Evolutionary conservation across 2,888 invertebrate genomes (phyloP).

Genomic region (Tipula vernalis): DNA sequence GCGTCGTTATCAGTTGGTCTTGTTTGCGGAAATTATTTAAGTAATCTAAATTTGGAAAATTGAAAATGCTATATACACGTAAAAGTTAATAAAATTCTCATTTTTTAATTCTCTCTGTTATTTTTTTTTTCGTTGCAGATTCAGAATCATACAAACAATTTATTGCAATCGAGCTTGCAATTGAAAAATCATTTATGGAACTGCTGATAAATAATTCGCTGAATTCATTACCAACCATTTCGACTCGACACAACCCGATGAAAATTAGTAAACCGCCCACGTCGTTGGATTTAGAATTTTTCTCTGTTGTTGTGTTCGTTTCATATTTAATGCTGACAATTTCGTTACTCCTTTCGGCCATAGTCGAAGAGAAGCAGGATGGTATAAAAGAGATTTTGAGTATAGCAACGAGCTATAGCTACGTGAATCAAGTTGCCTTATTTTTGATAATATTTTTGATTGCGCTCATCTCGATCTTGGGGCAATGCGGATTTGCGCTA

Average conservation of each 20-base stretch:
- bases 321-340: background rate
- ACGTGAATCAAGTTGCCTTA: slow-evolving; percentile 30
- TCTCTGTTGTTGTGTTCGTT: background rate
- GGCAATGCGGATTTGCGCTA: slow-evolving; percentile 17
- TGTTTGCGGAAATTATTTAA: no score
- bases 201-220: background rate
- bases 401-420: slow-evolving; percentile 30
- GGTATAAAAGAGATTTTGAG: slow-evolving; percentile 37
- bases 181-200: background rate
- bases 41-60: no score
- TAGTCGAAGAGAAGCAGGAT: slow-evolving; percentile 46
- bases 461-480: slow-evolving; percentile 21
- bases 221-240: background rate
- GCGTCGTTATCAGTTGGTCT: background rate
- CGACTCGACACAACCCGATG: background rate
- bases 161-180: background rate
- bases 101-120: background rate
- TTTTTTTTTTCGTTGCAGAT: background rate
- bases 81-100: no score
- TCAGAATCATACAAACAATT: background rate
- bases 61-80: no score
- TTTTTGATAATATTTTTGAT: slow-evolving; percentile 26
- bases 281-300: background rate
- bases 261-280: background rate
- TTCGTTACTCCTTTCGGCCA: slow-evolving; percentile 21